phyloP scores from a whole-genome alignment of 2,888 invertebrate genomes.

The Hetaerina titia region DNA sequence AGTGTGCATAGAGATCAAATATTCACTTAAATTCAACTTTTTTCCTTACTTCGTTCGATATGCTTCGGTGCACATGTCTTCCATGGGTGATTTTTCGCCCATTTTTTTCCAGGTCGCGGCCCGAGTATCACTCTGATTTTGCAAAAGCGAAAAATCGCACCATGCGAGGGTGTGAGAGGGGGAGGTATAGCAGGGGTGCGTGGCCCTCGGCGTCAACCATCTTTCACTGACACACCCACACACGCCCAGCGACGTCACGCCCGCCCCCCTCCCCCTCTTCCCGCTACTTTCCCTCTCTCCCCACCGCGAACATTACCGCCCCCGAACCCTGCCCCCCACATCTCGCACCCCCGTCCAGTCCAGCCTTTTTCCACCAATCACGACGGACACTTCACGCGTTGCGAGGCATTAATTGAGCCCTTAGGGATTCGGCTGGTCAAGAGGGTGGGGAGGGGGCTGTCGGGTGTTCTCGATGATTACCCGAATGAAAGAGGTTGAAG shows the following conservation, averaged over 20 bases:
- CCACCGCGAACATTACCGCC: neutral
- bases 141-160: neutral
- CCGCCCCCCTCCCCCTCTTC: neutral
- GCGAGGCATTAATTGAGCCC: slow-evolving; percentile 63
- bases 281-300: neutral
- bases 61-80: too few species aligned
- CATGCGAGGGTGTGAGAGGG: too few species aligned
- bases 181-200: too few species aligned
- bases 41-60: too few species aligned
- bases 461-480: slow-evolving; percentile 58
- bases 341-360: neutral
- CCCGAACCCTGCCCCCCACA: neutral
- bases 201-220: neutral
- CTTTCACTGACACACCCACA: neutral
- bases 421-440: slow-evolving; percentile 36
- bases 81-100: too few species aligned
- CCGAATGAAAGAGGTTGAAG: slow-evolving; percentile 57
- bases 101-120: neutral
- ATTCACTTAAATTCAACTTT: too few species aligned
- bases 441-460: slow-evolving; percentile 16
- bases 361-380: slow-evolving; percentile 13
- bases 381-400: slow-evolving; percentile 56
- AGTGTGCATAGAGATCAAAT: too few species aligned
- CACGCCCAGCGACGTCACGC: neutral
- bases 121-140: neutral